phyloP scores from a whole-genome alignment of 2,797 vertebrate genomes.

The Chrosomus eos region DNA sequence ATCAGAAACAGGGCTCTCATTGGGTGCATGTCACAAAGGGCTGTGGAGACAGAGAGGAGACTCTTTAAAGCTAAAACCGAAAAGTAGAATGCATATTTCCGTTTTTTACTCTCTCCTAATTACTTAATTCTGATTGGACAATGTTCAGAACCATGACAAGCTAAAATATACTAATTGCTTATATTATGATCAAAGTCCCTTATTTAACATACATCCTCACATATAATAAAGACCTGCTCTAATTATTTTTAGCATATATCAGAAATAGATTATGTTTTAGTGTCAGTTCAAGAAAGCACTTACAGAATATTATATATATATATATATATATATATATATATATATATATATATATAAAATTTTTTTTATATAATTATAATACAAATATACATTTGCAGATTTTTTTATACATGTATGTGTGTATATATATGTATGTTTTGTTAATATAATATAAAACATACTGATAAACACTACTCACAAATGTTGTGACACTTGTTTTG shows the following conservation, averaged over 20 bases:
- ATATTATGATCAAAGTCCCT: too few relatives aligned
- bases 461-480: too few relatives aligned
- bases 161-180: neutral
- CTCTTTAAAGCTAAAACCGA: neutral
- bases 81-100: neutral
- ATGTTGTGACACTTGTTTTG: too few relatives aligned
- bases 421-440: too few relatives aligned
- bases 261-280: too few relatives aligned
- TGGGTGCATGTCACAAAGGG: slow-evolving; percentile 94
- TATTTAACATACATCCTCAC: neutral
- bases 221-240: neutral
- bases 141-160: neutral
- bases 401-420: too few relatives aligned
- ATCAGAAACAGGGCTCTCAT: slow-evolving; percentile 97
- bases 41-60: slow-evolving; percentile 71
- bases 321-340: too few relatives aligned
- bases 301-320: too few relatives aligned
- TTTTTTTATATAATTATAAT: too few relatives aligned
- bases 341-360: too few relatives aligned
- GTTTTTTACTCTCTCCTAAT: neutral
- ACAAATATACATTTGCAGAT: too few relatives aligned
- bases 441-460: too few relatives aligned
- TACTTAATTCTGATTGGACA: neutral
- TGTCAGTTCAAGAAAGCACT: neutral
- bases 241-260: neutral